Conservation (phyloP, 2,797 vertebrate genomes). For the Smutsia temminckii region DNA sequence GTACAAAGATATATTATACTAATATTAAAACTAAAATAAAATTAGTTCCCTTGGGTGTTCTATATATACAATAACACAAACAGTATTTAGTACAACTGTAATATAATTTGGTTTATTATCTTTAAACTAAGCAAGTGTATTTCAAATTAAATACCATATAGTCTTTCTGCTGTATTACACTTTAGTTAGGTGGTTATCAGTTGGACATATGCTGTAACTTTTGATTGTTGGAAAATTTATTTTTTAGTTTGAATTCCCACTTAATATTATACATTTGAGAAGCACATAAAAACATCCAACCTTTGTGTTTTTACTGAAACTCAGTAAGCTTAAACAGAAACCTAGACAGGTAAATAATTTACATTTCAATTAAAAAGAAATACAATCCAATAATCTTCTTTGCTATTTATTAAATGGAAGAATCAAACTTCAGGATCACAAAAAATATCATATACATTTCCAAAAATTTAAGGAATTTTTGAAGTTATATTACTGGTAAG, state of each 20-base stretch:
- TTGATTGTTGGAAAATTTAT: background rate
- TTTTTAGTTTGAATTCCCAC: constrained; percentile 11
- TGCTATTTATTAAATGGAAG: background rate
- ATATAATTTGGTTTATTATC: constrained; percentile 1
- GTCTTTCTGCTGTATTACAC: background rate
- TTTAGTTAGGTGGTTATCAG: background rate
- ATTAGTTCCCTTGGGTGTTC: constrained; percentile 5
- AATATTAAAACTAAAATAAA: constrained; percentile 31
- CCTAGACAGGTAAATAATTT: constrained; percentile 29
- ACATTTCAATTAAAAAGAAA: constrained; percentile 38
- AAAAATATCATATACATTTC: constrained; percentile 3
- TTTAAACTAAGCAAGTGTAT: constrained; percentile 17
- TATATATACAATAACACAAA: background rate
- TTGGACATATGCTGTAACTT: background rate
- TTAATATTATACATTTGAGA: constrained; percentile 6
- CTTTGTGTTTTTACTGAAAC: background rate
- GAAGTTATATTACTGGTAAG: constrained; percentile 17
- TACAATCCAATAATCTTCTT: background rate
- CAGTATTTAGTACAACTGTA: background rate
- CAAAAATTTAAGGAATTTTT: background rate
- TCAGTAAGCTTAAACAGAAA: constrained; percentile 9
- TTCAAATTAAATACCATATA: background rate
- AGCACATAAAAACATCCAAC: background rate
- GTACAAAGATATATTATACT: background rate
- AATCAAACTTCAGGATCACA: constrained; percentile 1